Base-by-base conservation (phyloP, 2,113 vertebrate species). In the Oreochromis niloticus region DNA sequence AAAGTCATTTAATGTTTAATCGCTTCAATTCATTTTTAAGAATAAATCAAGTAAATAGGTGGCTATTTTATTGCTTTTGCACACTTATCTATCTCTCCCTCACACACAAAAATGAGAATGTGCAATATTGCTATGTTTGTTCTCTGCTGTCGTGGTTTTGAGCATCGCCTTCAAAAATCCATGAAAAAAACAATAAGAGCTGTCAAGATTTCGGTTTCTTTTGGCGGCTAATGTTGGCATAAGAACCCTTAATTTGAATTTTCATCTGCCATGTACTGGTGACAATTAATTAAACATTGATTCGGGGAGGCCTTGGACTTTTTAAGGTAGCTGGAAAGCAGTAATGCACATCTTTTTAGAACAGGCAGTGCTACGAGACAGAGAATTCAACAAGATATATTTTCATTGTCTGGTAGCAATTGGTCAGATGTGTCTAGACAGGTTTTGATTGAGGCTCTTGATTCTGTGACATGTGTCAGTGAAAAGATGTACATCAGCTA, bases 251-350 rank as follows among this genome's bases (percentile, higher is more conserved):
- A 36, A 90, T 93, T 88, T 94, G 73, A 92, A 89, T 93, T 86
- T 36, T 90, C 79, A 91, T 91, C 75, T 81, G 57, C 82, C 85
- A 91, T 87, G 91, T 89, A 86, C 78, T 90, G 82, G 56, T 93
- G 91, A 90, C 75, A 92, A 93, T 90, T 90, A 92, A 94, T 92
- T 92, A 93, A 91, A 91, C 80, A 78, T 39, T 83, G 78, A 89
- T 91, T 94, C 46, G 16, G 85, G 80, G 46, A 84, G 83, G 90
- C 46, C 82, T 24, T 43, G 73, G 52, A 68, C 14, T 68, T 93
- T 66, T 83, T 80, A 81, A 61, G 50, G 36, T 79, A 73, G 86
- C 63, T 48, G n/a, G 52, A 39, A 75, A 80, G 36, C 61, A 52
- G 82, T 85, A 81, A 46, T 61, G 80, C 56, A 75, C 52, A 59